Conservation (phyloP, 2,113 vertebrate species). For the Ceuthmochares aereus region DNA sequence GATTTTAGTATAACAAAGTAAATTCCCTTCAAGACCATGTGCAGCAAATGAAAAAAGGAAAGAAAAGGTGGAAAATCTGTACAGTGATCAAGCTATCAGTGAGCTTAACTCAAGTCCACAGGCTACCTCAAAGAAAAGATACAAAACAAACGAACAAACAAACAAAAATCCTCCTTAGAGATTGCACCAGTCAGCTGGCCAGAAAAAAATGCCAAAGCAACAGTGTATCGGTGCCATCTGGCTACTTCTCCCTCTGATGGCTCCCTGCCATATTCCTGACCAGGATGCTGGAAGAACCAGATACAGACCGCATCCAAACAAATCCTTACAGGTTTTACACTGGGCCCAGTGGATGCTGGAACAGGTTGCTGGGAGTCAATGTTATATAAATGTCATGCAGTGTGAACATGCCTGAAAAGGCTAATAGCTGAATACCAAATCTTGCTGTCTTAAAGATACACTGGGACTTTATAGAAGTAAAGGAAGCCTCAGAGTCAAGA, state of each 20-base stretch:
- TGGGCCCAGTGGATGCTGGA: constrained; percentile 40
- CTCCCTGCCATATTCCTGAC: constrained; percentile 62
- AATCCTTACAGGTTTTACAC: constrained; percentile 46
- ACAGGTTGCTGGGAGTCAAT: constrained; percentile 35
- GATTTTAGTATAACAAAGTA: constrained; percentile 16
- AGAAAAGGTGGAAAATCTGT: not conserved
- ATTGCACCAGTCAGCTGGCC: constrained; percentile 28
- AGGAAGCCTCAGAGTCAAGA: not conserved
- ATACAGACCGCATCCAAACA: constrained; percentile 49
- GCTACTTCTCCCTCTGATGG: constrained; percentile 29
- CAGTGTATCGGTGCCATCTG: constrained; percentile 64
- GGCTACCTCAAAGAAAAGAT: constrained; percentile 34
- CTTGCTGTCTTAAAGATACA: not conserved
- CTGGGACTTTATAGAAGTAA: not conserved
- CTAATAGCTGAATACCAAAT: not conserved
- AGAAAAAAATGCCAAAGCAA: constrained; percentile 72
- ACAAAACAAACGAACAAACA: constrained; percentile 52
- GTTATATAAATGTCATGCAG: constrained; percentile 48
- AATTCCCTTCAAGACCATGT: not conserved
- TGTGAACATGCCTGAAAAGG: not conserved
- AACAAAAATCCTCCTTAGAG: constrained; percentile 57
- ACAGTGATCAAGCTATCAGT: not conserved
- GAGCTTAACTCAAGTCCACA: not conserved
- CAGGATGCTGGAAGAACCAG: constrained; percentile 66
- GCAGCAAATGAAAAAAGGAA: not conserved